phyloP scores from a whole-genome alignment of 2,113 vertebrate genomes.

The Azemiops feae region DNA sequence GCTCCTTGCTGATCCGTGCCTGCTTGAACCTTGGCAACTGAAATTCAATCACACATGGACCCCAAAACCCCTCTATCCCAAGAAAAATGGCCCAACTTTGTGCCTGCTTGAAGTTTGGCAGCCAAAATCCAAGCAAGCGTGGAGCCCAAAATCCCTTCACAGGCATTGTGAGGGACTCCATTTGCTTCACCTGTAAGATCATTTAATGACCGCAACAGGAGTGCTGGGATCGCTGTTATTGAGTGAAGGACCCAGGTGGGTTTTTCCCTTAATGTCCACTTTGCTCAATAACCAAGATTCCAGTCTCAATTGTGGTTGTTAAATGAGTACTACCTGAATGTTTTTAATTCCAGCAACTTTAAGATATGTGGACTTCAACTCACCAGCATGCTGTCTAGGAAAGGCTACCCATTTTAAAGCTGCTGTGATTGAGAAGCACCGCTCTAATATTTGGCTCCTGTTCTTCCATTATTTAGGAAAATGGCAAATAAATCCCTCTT shows the following conservation, averaged over 20 bases:
- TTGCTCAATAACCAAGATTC: too few relatives aligned
- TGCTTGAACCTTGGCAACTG: not conserved
- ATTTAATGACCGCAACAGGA: too few relatives aligned
- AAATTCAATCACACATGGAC: not conserved
- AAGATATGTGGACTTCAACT: not conserved
- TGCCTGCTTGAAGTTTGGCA: too few relatives aligned
- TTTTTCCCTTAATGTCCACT: too few relatives aligned
- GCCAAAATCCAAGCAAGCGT: too few relatives aligned
- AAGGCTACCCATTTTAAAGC: not conserved
- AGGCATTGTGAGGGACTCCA: too few relatives aligned
- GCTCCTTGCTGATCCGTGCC: not conserved
- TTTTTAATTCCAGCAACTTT: not conserved
- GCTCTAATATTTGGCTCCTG: not conserved
- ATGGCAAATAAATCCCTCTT: not conserved
- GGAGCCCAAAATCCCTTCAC: too few relatives aligned
- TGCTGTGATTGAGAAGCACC: not conserved
- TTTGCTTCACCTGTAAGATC: too few relatives aligned
- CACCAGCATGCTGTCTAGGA: not conserved
- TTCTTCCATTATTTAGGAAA: not conserved
- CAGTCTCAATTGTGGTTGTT: too few relatives aligned
- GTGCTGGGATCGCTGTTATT: too few relatives aligned
- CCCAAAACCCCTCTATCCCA: not conserved
- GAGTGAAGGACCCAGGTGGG: too few relatives aligned
- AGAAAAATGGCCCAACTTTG: too few relatives aligned
- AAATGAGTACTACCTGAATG: not conserved